Evolutionary conservation across 1,140 invertebrate genomes (phyloP).

Genomic region (Anastrepha obliqua): DNA sequence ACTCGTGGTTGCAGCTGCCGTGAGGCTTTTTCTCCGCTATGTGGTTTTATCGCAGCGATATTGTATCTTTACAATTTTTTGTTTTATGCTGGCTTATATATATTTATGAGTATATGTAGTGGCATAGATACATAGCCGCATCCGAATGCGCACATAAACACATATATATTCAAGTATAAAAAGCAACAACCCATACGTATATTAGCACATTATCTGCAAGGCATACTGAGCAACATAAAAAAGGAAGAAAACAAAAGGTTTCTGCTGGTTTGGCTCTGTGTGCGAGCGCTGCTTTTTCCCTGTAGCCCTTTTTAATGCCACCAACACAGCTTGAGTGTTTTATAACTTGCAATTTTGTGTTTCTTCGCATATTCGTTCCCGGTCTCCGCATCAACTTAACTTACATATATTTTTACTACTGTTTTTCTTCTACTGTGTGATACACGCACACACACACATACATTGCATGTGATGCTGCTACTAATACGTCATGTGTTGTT

Average conservation of each 20-base stretch:
- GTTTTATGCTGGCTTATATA: not conserved
- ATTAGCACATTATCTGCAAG: constrained; percentile 40
- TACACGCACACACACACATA: too few relatives aligned
- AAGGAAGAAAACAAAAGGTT: not conserved
- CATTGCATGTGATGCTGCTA: not conserved
- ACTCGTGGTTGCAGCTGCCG: not conserved
- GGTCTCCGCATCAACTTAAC: too few relatives aligned
- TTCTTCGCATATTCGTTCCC: not conserved
- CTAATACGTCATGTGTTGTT: constrained; percentile 8
- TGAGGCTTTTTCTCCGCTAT: not conserved
- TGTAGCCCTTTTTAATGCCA: constrained; percentile 5
- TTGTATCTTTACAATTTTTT: not conserved
- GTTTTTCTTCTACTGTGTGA: not conserved
- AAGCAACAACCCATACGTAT: constrained; percentile 4
- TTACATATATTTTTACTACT: not conserved
- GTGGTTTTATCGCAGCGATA: constrained; percentile 30
- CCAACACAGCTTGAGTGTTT: constrained; percentile 6
- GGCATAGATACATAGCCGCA: not conserved
- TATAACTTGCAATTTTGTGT: not conserved
- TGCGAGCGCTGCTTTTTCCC: not conserved
- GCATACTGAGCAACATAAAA: not conserved
- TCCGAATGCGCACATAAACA: not conserved
- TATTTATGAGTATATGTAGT: not conserved
- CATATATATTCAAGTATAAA: not conserved
- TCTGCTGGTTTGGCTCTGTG: not conserved